Conservation (phyloP, 2,888 invertebrate genomes). For the Xestobium rufovillosum region DNA sequence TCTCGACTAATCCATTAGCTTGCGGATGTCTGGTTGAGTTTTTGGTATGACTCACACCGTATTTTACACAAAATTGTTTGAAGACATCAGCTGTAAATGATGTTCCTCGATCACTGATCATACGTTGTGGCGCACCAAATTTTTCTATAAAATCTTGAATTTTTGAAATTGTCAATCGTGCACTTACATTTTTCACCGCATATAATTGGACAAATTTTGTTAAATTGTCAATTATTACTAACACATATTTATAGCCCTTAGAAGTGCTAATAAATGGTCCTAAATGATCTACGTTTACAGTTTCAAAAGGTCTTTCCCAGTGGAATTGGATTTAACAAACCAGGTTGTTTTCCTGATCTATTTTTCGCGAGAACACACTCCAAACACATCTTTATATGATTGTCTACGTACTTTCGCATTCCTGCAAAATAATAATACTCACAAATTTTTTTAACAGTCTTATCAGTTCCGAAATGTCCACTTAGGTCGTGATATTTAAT, state of each 20-base stretch:
- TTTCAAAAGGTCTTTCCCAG: slow-evolving; percentile 24
- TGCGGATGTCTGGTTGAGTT: slow-evolving; percentile 9
- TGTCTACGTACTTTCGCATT: slow-evolving; percentile 6
- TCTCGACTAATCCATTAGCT: slow-evolving; percentile 11
- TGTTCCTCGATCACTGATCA: slow-evolving; percentile 21
- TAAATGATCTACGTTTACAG: slow-evolving; percentile 23
- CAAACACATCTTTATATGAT: slow-evolving; percentile 10
- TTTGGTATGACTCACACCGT: slow-evolving; percentile 7
- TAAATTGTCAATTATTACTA: slow-evolving; percentile 26
- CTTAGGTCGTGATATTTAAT: slow-evolving; percentile 12
- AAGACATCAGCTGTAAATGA: slow-evolving; percentile 22
- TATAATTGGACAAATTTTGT: slow-evolving; percentile 20
- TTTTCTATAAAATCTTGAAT: no score
- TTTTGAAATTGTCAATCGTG: no score
- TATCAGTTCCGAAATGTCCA: slow-evolving; percentile 8
- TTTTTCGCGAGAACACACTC: no score
- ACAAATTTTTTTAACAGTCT: slow-evolving; percentile 4
- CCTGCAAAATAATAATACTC: slow-evolving; percentile 9
- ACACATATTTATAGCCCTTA: slow-evolving; percentile 20
- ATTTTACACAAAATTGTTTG: slow-evolving; percentile 14
- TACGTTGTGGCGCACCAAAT: no score
- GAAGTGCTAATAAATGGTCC: slow-evolving; percentile 21
- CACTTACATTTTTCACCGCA: slow-evolving; percentile 18
- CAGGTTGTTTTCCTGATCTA: slow-evolving; percentile 14
- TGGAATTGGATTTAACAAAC: slow-evolving; percentile 25